phyloP scores from a whole-genome alignment of 2,113 vertebrate species.

The Hoplias malabaricus region DNA sequence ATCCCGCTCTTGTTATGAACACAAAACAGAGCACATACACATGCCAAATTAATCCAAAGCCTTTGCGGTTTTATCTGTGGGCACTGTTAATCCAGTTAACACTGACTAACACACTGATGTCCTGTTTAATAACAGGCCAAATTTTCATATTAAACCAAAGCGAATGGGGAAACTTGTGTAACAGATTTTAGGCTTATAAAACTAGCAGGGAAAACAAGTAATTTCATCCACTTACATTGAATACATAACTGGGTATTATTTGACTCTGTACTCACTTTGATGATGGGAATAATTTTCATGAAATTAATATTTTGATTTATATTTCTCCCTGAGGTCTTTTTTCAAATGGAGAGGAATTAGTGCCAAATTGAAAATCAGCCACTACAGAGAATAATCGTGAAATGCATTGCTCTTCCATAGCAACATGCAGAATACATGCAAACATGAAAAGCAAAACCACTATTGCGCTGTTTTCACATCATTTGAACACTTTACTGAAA shows the following conservation, averaged over 20 bases:
- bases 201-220: neutral
- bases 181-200: neutral
- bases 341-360: no score
- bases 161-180: neutral
- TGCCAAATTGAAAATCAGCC: no score
- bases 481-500: no score
- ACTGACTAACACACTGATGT: neutral
- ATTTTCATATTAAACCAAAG: neutral
- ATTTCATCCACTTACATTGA: neutral
- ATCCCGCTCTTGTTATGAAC: slow-evolving; percentile 7
- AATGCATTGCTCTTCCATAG: no score
- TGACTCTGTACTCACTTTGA: no score
- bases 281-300: no score
- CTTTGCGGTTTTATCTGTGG: neutral
- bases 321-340: no score
- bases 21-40: neutral
- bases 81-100: slow-evolving; percentile 5
- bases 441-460: no score
- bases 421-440: no score
- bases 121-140: slow-evolving; percentile 2
- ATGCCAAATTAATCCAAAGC: slow-evolving; percentile 5
- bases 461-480: no score
- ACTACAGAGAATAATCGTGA: no score
- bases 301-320: no score
- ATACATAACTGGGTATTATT: neutral